Evolutionary conservation across 2,888 invertebrate species (phyloP).

Genomic region (Oscheius onirici): DNA sequence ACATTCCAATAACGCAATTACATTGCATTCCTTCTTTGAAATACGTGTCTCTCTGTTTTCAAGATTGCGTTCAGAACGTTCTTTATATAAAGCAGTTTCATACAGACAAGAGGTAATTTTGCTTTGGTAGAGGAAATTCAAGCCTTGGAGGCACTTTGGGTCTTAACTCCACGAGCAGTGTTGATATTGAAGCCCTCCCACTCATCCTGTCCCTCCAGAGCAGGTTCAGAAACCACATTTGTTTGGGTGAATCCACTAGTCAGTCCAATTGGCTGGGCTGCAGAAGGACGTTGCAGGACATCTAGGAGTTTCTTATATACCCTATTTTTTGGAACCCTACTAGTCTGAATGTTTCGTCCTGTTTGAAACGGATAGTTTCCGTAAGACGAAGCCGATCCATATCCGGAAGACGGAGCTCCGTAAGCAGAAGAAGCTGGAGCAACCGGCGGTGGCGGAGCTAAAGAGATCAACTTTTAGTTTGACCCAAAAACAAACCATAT

Average conservation of each 20-base stretch:
- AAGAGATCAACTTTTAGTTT: background rate
- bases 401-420: conserved; percentile 8
- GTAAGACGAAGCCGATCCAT: background rate
- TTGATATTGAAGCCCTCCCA: background rate
- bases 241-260: too few relatives aligned
- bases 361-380: background rate
- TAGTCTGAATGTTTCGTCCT: background rate
- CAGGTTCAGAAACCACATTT: too few relatives aligned
- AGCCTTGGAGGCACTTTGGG: background rate
- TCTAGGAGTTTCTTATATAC: too few relatives aligned
- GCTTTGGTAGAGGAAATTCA: background rate
- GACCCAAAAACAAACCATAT: background rate
- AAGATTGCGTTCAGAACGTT: background rate
- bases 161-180: conserved; percentile 12
- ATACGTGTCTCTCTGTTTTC: conserved; percentile 7
- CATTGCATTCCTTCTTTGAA: conserved; percentile 19
- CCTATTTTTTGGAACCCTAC: too few relatives aligned
- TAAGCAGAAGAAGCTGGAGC: conserved; percentile 23
- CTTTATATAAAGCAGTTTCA: background rate
- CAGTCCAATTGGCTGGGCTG: too few relatives aligned
- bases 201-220: too few relatives aligned
- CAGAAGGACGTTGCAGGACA: too few relatives aligned
- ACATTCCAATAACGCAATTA: conserved; percentile 31
- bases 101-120: background rate
- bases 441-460: conserved; percentile 14